Percentiles rank a stretch among this genome's conserved stretches.
These are phyloP conservation scores for Ormyrus rosae DNA, from an alignment of 2,888 invertebrate species.

Conservation along the genomic window DNA sequence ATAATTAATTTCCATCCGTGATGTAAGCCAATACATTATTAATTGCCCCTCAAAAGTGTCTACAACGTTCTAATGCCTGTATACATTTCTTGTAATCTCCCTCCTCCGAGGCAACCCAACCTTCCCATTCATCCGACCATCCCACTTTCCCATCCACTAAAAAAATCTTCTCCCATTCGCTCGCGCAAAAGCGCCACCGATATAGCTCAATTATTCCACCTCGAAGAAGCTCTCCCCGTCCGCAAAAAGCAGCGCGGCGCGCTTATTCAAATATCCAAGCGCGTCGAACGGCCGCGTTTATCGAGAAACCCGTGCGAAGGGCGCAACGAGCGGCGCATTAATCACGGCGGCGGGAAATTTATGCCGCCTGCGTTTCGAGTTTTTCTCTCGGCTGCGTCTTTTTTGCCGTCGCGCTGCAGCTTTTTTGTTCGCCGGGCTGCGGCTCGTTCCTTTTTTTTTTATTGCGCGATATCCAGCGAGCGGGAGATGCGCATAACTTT, in stretches of 20 bases:
- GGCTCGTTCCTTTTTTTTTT: slow-evolving; percentile 1
- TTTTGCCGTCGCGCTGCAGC: neutral
- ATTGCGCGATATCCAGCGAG: neutral
- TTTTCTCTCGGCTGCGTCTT: neutral
- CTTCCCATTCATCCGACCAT: too few species aligned
- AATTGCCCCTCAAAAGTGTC: too few species aligned
- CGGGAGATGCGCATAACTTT: neutral
- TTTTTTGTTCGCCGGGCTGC: neutral
- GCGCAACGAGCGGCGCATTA: neutral
- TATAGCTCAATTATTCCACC: neutral
- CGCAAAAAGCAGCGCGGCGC: neutral
- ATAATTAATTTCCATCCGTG: too few species aligned
- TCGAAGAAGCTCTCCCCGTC: neutral
- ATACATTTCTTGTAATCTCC: too few species aligned
- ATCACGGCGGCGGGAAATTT: slow-evolving; percentile 3
- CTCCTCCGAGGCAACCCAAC: too few species aligned
- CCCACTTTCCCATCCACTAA: too few species aligned
- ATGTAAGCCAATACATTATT: too few species aligned
- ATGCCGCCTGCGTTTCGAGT: slow-evolving; percentile 8
- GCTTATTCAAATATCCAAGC: slow-evolving; percentile 4
- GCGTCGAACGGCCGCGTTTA: neutral
- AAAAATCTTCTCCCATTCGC: too few species aligned
- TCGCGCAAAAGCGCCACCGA: neutral
- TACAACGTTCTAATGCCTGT: too few species aligned
- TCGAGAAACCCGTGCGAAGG: too few species aligned